A percentile compares a stretch with the other conserved stretches of the same genome.
Evolutionary conservation across 2,888 invertebrate species (phyloP).

Genomic region (Hemistola chrysoprasaria): DNA sequence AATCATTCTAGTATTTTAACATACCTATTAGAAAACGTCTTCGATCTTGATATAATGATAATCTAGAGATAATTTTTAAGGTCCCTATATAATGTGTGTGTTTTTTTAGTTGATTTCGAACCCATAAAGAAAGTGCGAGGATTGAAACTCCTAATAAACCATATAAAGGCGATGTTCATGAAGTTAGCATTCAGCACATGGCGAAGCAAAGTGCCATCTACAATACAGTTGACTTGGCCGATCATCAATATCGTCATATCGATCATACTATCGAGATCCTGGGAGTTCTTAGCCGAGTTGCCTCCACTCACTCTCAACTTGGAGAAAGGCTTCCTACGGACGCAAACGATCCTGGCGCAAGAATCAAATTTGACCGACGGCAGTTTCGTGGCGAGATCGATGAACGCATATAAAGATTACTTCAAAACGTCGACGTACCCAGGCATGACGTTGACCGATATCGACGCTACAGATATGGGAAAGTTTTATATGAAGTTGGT

Average conservation of each 20-base stretch:
- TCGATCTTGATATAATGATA: too few species aligned
- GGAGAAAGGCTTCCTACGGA: slow-evolving; percentile 57
- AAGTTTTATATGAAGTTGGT: slow-evolving; percentile 73
- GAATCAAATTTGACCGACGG: slow-evolving; percentile 41
- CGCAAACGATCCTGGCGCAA: slow-evolving; percentile 61
- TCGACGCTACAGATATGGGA: slow-evolving; percentile 56
- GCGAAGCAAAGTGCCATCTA: slow-evolving; percentile 60
- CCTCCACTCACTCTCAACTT: slow-evolving; percentile 83
- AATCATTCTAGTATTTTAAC: too few species aligned
- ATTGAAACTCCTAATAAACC: slow-evolving; percentile 56
- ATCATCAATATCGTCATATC: slow-evolving; percentile 70
- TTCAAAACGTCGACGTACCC: slow-evolving; percentile 52
- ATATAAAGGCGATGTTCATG: slow-evolving; percentile 71
- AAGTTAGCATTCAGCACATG: slow-evolving; percentile 64
- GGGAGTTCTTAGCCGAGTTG: slow-evolving; percentile 76
- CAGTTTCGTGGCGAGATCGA: slow-evolving; percentile 48
- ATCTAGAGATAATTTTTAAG: too few species aligned
- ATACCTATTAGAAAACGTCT: too few species aligned
- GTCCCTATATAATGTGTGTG: slow-evolving; percentile 7
- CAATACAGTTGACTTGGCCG: slow-evolving; percentile 69
- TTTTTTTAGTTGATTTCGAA: slow-evolving; percentile 52
- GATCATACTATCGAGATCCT: slow-evolving; percentile 64
- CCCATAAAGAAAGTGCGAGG: slow-evolving; percentile 64
- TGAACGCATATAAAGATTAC: slow-evolving; percentile 59
- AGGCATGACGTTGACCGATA: slow-evolving; percentile 55